Evolutionary conservation across 2,113 vertebrate genomes (phyloP), one percentile per base, ranked within the genome.

Genomic region (Oostethus manadensis): DNA sequence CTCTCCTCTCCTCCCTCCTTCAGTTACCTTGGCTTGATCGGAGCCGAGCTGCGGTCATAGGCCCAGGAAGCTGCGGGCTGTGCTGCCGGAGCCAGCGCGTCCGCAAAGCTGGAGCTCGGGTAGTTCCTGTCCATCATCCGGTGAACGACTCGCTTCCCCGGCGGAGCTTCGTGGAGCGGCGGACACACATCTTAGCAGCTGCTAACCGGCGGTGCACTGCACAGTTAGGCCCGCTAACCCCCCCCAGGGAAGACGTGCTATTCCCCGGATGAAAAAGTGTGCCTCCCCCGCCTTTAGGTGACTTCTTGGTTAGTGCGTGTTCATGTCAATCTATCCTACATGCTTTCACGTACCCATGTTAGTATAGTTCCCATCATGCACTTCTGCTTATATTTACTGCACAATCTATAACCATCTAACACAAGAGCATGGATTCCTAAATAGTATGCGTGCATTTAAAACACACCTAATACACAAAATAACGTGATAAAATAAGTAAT

Each of bases 101-200:
- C 94, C 68, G 91, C 84, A 73, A 94, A 95, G 92, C 89, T 89
- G 72, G 93, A 89, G 86, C 90, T 87, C 90, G 93, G 88, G 89
- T 93, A 97, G 87, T 90, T 94, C 88, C 93, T 92, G 88, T 97
- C 94, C 94, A 97, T 97, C 90, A 91, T 90, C 89, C 90, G 90
- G 90, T 87, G 73, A 83, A 74, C 77, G 84, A 74, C 74, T 82
- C 86, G 60, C 83, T 85, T 89, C 83, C 81, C 81, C 71, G 67
- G 66, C 63, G 71, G 83, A 85, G 86, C 84, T 88, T 81, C 74
- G 71, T 73, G 64, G 73, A 86, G 81, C 86, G 86, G 82, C 80
- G 83, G 79, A 57, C 80, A 73, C 82, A 63, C 89, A 90, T 89
- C 70, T 82, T 82, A 84, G 78, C 86, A 82, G 80, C 78, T 67